Evolutionary conservation across 2,113 vertebrate genomes (phyloP).

Genomic region (Mobula birostris): DNA sequence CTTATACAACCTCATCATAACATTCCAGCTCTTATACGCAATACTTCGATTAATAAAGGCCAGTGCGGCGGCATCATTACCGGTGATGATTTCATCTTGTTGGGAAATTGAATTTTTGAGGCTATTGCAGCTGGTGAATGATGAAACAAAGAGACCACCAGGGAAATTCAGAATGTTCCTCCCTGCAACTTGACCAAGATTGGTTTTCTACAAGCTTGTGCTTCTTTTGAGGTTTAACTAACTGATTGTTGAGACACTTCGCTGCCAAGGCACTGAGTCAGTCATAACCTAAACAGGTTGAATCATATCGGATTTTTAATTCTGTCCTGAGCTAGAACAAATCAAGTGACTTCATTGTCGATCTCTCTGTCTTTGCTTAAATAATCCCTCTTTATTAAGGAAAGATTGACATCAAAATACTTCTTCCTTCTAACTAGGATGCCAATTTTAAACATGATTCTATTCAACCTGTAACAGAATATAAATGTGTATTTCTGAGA

Average conservation of each 20-base stretch:
- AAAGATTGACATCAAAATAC: not conserved
- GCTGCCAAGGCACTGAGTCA: not conserved
- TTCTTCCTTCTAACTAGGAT: not conserved
- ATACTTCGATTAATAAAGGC: no score
- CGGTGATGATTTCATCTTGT: not conserved
- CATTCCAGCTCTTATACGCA: no score
- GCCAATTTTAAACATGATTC: not conserved
- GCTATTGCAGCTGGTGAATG: not conserved
- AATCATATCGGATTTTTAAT: not conserved
- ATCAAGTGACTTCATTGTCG: not conserved
- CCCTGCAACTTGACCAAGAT: not conserved
- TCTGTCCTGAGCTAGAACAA: not conserved
- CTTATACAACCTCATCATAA: no score
- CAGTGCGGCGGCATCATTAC: no score
- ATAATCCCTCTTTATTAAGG: not conserved
- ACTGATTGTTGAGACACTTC: not conserved
- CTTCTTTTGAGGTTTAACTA: no score
- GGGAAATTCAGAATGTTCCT: not conserved
- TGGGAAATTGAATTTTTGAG: not conserved
- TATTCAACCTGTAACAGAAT: not conserved
- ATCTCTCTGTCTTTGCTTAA: not conserved
- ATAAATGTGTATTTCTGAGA: not conserved
- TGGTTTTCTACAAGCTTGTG: not conserved
- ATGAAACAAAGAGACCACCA: not conserved
- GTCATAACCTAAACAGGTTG: not conserved